Percentiles rank a stretch among this genome's conserved stretches.
These are phyloP conservation scores for Orthosia cruda DNA, from an alignment of 2,888 invertebrate genomes.

Conservation along the genomic window DNA sequence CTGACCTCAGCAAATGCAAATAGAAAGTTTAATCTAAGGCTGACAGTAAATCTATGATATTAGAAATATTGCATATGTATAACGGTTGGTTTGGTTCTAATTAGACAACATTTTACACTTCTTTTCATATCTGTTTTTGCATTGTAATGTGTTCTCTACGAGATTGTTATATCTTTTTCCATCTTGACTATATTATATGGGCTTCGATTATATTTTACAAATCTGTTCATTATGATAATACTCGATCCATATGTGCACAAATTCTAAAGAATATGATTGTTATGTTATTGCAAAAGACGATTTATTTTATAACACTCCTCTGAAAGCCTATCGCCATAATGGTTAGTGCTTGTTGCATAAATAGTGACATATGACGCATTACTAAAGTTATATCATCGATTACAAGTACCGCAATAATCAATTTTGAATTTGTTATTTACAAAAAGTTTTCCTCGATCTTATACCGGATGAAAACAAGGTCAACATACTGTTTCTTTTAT, in stretches of 20 bases:
- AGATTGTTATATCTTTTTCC: neutral
- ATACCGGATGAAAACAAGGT: slow-evolving; percentile 26
- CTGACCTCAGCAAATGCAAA: slow-evolving; percentile 75
- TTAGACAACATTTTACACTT: neutral
- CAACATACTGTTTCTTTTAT: slow-evolving; percentile 49
- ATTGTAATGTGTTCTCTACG: neutral
- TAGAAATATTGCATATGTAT: slow-evolving; percentile 39
- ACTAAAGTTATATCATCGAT: slow-evolving; percentile 21
- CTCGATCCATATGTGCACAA: neutral
- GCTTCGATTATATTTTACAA: neutral
- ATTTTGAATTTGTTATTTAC: slow-evolving; percentile 10
- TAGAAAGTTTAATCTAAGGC: slow-evolving; percentile 73
- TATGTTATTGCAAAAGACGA: neutral
- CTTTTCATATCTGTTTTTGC: neutral
- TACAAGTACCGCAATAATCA: slow-evolving; percentile 20
- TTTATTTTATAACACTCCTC: slow-evolving; percentile 5
- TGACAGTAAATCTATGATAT: slow-evolving; percentile 46
- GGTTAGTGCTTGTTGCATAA: slow-evolving; percentile 24
- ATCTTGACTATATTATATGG: neutral
- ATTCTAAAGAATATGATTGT: neutral
- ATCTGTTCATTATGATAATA: neutral
- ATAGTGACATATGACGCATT: slow-evolving; percentile 13
- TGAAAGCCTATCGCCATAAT: neutral
- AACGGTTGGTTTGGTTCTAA: slow-evolving; percentile 11
- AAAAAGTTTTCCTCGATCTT: slow-evolving; percentile 1